These are phyloP conservation scores for Andrena flavipes DNA, from an alignment of 2,888 invertebrate genomes.

Conservation along the genomic window DNA sequence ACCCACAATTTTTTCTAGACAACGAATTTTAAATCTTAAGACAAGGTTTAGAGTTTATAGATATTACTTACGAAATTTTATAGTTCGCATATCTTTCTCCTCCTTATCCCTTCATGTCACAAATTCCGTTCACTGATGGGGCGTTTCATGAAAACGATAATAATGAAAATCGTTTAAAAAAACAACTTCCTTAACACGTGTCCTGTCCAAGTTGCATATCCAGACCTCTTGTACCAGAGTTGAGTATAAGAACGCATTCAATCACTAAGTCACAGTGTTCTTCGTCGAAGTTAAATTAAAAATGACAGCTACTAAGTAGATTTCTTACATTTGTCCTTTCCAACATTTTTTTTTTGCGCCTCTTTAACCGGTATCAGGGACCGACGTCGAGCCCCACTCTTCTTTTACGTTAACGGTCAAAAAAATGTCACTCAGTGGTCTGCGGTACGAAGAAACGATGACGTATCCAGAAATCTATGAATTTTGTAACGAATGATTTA, in stretches of 20 bases:
- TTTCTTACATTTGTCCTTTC: not conserved
- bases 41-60: too few relatives aligned
- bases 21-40: too few relatives aligned
- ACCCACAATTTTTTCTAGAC: too few relatives aligned
- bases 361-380: not conserved
- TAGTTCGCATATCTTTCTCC: not conserved
- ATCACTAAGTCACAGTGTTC: not conserved
- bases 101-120: not conserved
- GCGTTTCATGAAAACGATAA: not conserved
- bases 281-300: not conserved
- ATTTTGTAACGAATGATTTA: constrained; percentile 1
- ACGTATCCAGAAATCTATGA: not conserved
- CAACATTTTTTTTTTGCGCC: not conserved
- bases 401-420: not conserved
- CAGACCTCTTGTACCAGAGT: not conserved
- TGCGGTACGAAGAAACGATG: not conserved
- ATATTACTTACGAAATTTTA: not conserved
- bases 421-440: not conserved
- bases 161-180: not conserved
- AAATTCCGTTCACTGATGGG: not conserved
- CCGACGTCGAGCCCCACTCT: not conserved
- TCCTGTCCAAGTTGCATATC: not conserved
- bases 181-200: not conserved
- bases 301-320: not conserved
- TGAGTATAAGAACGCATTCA: not conserved